Conservation (phyloP, 2,113 vertebrate species). For the Rana temporaria region DNA sequence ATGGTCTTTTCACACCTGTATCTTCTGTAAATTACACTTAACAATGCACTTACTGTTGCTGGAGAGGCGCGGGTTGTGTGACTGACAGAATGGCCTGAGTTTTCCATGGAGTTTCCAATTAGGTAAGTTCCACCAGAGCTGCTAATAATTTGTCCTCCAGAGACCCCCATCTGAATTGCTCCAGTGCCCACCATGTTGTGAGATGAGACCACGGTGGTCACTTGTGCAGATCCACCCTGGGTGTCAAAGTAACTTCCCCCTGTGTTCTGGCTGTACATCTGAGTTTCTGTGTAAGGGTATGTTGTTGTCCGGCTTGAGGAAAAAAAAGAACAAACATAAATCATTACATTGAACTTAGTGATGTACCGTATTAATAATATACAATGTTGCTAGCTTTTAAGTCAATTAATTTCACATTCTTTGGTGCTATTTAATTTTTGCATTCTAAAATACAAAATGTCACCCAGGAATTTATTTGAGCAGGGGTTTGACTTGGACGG, state of each 20-base stretch:
- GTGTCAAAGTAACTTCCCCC: constrained; percentile 84
- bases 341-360: not conserved
- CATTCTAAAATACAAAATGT: too few relatives aligned
- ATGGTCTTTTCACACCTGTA: constrained; percentile 17
- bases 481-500: too few relatives aligned
- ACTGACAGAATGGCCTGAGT: constrained; percentile 82
- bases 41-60: constrained; percentile 78
- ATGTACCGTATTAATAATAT: too few relatives aligned
- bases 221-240: constrained; percentile 83
- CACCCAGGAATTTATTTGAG: too few relatives aligned
- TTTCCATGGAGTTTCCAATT: constrained; percentile 84
- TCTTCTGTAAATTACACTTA: constrained; percentile 55
- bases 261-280: constrained; percentile 86
- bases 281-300: constrained; percentile 85
- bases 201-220: constrained; percentile 82
- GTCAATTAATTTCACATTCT: too few relatives aligned
- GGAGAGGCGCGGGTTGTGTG: constrained; percentile 82
- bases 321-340: constrained; percentile 32
- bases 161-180: constrained; percentile 83
- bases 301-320: constrained; percentile 81
- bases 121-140: constrained; percentile 83
- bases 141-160: constrained; percentile 84
- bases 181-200: constrained; percentile 85
- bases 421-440: too few relatives aligned
- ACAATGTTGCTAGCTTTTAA: too few relatives aligned